phyloP scores from a whole-genome alignment of 1,140 invertebrate genomes.

The Stegodyphus dumicola region DNA sequence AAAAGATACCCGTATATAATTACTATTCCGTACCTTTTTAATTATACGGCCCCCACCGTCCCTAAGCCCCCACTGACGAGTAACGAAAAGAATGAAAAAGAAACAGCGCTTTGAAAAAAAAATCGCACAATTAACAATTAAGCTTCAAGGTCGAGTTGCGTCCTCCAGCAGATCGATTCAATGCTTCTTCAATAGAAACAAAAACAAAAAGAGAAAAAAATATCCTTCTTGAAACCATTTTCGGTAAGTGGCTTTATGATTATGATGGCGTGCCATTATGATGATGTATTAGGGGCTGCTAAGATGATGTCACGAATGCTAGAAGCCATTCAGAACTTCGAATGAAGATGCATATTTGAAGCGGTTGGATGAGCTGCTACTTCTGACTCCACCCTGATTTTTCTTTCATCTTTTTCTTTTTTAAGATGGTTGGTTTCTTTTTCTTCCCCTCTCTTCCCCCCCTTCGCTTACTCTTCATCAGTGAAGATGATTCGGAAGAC shows the following conservation, averaged over 20 bases:
- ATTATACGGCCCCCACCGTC: neutral
- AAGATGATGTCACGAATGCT: constrained; percentile 22
- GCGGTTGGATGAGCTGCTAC: constrained; percentile 3
- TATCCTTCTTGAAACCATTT: constrained; percentile 32
- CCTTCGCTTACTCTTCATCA: constrained; percentile 4
- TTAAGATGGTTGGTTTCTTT: neutral
- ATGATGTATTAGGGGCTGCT: constrained; percentile 42
- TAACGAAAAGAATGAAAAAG: neutral
- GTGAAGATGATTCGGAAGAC: constrained; percentile 36
- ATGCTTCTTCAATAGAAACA: constrained; percentile 13
- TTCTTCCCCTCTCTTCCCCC: neutral
- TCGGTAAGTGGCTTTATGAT: constrained; percentile 57
- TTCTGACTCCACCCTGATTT: constrained; percentile 24
- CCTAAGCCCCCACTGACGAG: neutral
- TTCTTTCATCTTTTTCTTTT: neutral
- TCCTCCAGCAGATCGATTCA: constrained; percentile 25
- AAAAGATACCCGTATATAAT: too few species aligned
- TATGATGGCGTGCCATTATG: constrained; percentile 53
- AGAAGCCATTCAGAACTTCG: constrained; percentile 8
- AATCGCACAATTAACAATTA: constrained; percentile 49
- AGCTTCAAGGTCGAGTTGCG: constrained; percentile 28
- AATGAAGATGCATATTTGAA: constrained; percentile 9
- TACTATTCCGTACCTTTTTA: too few species aligned
- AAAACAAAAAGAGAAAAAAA: neutral
- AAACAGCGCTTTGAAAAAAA: neutral